phyloP scores from a whole-genome alignment of 2,113 vertebrate genomes.

The Grantiella picta region DNA sequence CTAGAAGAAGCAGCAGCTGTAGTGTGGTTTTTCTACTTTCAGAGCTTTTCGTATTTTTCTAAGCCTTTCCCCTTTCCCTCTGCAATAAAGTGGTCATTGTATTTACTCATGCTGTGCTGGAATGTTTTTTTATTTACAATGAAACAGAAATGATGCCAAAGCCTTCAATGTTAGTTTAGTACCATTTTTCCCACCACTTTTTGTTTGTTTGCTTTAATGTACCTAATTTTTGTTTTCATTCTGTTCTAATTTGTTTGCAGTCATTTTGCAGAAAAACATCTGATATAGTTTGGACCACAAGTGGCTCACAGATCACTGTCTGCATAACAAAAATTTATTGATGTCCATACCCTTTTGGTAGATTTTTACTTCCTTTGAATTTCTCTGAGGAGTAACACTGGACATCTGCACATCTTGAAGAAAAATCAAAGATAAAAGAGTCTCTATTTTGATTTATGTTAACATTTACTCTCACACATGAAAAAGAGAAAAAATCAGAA shows the following conservation, averaged over 20 bases:
- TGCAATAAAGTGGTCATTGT: not conserved
- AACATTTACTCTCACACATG: not conserved
- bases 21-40: not conserved
- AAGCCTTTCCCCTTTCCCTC: not conserved
- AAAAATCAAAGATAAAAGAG: not conserved
- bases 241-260: not conserved
- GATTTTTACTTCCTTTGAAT: not conserved
- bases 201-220: conserved; percentile 19
- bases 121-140: conserved; percentile 28
- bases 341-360: not conserved
- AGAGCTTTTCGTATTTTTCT: not conserved
- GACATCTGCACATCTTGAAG: not conserved
- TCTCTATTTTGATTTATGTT: not conserved
- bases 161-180: not conserved
- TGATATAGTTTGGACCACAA: not conserved
- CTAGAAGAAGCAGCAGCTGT: not conserved
- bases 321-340: not conserved
- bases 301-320: not conserved
- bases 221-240: conserved; percentile 1
- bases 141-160: not conserved
- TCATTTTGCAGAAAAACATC: not conserved
- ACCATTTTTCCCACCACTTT: conserved; percentile 5
- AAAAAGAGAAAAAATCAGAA: not conserved
- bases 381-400: not conserved
- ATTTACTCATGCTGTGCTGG: conserved; percentile 16